Conservation (phyloP, 2,113 vertebrate genomes). For the Agapornis roseicollis region DNA sequence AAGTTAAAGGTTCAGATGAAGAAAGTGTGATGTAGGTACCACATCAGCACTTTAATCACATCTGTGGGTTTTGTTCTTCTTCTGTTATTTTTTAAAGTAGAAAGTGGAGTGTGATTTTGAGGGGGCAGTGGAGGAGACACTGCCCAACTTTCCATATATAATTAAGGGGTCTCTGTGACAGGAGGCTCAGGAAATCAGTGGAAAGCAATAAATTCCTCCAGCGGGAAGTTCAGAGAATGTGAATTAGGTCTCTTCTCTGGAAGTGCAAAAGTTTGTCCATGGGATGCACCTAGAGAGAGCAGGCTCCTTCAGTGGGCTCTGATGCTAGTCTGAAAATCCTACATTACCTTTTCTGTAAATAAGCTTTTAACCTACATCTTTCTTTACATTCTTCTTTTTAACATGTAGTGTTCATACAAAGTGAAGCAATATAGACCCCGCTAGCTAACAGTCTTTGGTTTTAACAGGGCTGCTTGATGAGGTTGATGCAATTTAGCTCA, state of each 20-base stretch:
- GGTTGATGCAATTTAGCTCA: not conserved
- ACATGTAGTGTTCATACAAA: fast-evolving
- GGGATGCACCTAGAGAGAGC: not conserved
- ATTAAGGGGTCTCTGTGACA: not conserved
- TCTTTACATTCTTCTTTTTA: not conserved
- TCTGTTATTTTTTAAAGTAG: not conserved
- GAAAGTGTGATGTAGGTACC: not conserved
- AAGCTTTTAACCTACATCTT: not conserved
- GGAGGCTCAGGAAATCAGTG: not conserved
- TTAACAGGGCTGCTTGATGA: not conserved
- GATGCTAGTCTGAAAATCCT: not conserved
- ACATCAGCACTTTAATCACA: not conserved
- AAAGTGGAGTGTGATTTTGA: not conserved
- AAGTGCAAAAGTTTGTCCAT: not conserved
- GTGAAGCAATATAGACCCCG: not conserved
- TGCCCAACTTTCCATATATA: not conserved
- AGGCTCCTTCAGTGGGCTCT: not conserved
- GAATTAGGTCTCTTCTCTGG: not conserved
- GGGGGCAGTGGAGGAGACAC: not conserved
- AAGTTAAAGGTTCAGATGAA: not conserved
- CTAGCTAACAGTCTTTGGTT: not conserved
- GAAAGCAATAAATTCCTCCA: not conserved
- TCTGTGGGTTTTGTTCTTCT: not conserved
- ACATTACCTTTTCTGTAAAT: not conserved
- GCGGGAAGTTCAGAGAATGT: not conserved